Evolutionary conservation across 2,888 invertebrate genomes (phyloP).

Genomic region (Beris chalybata): DNA sequence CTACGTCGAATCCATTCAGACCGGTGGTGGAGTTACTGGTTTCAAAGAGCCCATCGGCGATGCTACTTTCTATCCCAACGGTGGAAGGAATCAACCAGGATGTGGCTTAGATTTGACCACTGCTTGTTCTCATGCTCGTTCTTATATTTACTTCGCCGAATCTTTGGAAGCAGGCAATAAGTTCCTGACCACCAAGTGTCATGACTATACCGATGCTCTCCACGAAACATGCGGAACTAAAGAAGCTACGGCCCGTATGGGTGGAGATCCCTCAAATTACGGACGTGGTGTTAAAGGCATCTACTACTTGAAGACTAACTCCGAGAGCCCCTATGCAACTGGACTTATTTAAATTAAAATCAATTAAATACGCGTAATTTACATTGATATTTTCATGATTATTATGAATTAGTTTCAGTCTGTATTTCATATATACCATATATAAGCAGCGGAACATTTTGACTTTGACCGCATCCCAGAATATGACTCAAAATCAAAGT

Average conservation of each 20-base stretch:
- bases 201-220: neutral
- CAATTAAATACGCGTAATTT: too few relatives aligned
- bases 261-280: conserved; percentile 34
- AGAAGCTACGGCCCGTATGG: conserved; percentile 34
- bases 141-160: conserved; percentile 35
- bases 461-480: too few relatives aligned
- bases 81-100: conserved; percentile 44
- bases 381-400: too few relatives aligned
- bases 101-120: conserved; percentile 38
- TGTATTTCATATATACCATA: too few relatives aligned
- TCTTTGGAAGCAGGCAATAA: conserved; percentile 16
- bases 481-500: too few relatives aligned
- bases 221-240: conserved; percentile 15
- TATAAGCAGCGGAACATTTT: too few relatives aligned
- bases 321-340: conserved; percentile 26
- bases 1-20: conserved; percentile 45
- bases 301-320: conserved; percentile 29
- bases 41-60: conserved; percentile 40
- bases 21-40: conserved; percentile 41
- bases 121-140: conserved; percentile 36
- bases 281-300: conserved; percentile 29
- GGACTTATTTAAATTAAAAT: conserved; percentile 16
- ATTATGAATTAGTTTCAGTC: too few relatives aligned
- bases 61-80: conserved; percentile 45
- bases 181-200: conserved; percentile 3